phyloP scores from a whole-genome alignment of 2,113 vertebrate species.

The Rhea americana region DNA sequence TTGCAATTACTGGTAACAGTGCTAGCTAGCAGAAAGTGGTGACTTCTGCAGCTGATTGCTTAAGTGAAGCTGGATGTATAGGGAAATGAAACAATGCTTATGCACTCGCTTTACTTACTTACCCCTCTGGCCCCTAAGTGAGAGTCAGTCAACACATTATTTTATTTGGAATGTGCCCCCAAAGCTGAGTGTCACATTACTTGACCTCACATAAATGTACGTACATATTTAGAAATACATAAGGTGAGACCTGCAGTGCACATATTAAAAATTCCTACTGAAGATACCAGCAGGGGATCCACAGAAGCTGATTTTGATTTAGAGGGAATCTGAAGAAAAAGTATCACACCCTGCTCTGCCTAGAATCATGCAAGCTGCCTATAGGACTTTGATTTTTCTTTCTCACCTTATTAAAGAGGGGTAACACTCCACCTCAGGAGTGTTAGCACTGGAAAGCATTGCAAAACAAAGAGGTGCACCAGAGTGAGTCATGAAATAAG shows the following conservation, averaged over 20 bases:
- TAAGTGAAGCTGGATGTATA: neutral
- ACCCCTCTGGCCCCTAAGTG: neutral
- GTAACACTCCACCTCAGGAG: neutral
- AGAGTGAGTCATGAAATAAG: accelerated
- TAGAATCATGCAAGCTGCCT: neutral
- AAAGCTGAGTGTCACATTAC: neutral
- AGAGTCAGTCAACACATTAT: neutral
- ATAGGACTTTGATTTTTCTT: neutral
- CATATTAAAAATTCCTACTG: constrained; percentile 31
- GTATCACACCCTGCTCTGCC: neutral
- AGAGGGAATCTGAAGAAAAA: neutral
- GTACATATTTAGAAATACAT: neutral
- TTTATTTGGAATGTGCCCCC: neutral
- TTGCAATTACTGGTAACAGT: constrained; percentile 78
- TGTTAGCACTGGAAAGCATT: accelerated
- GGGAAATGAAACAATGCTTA: neutral
- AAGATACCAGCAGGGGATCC: constrained; percentile 18
- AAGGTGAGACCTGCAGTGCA: constrained; percentile 13
- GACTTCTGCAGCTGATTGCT: constrained; percentile 51
- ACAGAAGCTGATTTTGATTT: neutral
- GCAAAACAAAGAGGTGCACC: neutral
- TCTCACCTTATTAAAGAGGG: neutral
- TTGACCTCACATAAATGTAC: constrained; percentile 35
- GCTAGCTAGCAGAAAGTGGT: constrained; percentile 67
- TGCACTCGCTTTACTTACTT: neutral